A percentile compares a stretch with the other conserved stretches of the same genome.
Conservation (phyloP, 2,888 invertebrate species). For the Lepidocyrtoides sp. region DNA sequence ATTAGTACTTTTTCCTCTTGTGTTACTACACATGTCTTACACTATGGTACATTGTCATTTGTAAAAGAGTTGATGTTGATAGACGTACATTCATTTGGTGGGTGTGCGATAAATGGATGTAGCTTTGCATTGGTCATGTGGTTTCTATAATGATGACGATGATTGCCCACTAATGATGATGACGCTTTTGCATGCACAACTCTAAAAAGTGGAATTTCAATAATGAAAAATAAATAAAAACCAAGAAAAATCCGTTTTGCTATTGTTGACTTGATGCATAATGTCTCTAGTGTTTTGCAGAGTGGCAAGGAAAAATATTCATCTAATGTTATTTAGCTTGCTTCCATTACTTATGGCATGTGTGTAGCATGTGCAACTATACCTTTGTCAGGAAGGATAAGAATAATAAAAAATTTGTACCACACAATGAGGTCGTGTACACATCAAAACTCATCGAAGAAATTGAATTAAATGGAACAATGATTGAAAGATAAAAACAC, state of each 20-base stretch:
- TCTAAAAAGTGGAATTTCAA: conserved; percentile 53
- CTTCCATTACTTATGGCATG: too few species aligned
- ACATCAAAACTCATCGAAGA: background rate
- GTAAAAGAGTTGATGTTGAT: too few species aligned
- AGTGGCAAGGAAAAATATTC: too few species aligned
- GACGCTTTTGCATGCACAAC: conserved; percentile 60
- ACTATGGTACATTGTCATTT: too few species aligned
- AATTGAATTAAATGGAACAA: conserved; percentile 17
- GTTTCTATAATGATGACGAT: conserved; percentile 39
- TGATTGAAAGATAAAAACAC: background rate
- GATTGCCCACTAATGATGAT: conserved; percentile 63
- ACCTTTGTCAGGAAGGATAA: too few species aligned
- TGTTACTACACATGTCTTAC: background rate
- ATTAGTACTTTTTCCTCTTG: background rate
- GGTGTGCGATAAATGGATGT: background rate
- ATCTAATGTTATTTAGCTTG: too few species aligned
- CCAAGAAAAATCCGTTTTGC: background rate
- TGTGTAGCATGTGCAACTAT: too few species aligned
- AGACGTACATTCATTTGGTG: too few species aligned
- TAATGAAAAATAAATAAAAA: conserved; percentile 23
- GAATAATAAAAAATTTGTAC: too few species aligned
- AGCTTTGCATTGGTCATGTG: background rate
- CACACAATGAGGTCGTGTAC: too few species aligned
- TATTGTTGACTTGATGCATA: background rate
- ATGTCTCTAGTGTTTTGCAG: too few species aligned